phyloP scores from a whole-genome alignment of 2,888 invertebrate genomes.

The Amorpha juglandis region DNA sequence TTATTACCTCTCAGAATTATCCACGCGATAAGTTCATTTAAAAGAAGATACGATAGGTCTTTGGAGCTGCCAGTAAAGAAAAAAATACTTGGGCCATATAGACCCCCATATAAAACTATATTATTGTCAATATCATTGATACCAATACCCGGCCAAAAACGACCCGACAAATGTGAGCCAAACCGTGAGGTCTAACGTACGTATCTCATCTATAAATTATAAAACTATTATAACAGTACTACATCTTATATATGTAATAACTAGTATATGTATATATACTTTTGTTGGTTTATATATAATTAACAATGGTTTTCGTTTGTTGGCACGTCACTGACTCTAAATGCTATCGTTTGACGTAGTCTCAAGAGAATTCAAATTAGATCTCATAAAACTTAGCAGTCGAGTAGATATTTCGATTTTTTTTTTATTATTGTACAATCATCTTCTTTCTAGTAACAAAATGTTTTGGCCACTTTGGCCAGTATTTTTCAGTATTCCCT shows the following conservation, averaged over 20 bases:
- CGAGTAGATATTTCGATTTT: too few relatives aligned
- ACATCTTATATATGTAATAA: slow-evolving; percentile 77
- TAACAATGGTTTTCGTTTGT: slow-evolving; percentile 71
- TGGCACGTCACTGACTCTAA: slow-evolving; percentile 76
- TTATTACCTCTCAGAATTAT: not conserved
- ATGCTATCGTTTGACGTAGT: slow-evolving; percentile 55
- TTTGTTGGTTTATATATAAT: slow-evolving; percentile 54
- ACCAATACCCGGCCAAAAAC: not conserved
- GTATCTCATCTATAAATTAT: slow-evolving; percentile 48
- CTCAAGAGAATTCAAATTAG: not conserved
- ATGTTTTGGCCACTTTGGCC: too few relatives aligned
- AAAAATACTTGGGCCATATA: too few relatives aligned
- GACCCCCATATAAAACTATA: not conserved
- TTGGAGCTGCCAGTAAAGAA: not conserved
- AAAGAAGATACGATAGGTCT: not conserved
- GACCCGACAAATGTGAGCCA: slow-evolving; percentile 26
- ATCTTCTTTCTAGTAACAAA: too few relatives aligned
- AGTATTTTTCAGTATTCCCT: too few relatives aligned
- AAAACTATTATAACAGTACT: slow-evolving; percentile 48
- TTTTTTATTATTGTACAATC: too few relatives aligned
- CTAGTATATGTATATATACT: slow-evolving; percentile 58
- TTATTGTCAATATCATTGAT: not conserved
- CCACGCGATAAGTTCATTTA: too few relatives aligned
- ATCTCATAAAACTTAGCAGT: not conserved
- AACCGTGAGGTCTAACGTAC: slow-evolving; percentile 37